Conservation (phyloP, 1,140 invertebrate species). For the Heliconius hewitsoni region DNA sequence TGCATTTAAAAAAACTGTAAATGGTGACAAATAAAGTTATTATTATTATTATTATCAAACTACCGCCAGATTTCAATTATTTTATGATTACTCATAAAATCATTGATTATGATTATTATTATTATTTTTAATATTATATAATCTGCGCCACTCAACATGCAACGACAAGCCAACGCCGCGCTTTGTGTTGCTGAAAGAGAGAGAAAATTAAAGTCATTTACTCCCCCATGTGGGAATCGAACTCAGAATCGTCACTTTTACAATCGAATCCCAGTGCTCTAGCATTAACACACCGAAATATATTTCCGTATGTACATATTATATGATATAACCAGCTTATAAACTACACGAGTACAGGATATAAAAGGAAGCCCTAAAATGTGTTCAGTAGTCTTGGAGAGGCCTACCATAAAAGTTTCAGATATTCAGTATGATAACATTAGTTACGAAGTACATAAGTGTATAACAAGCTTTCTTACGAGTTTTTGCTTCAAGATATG, state of each 20-base stretch:
- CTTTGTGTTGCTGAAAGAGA: no score
- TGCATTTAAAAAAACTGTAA: no score
- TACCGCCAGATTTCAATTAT: no score
- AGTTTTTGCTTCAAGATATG: conserved; percentile 21
- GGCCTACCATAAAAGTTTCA: conserved; percentile 34
- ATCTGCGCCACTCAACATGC: no score
- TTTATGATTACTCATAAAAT: no score
- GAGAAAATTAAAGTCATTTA: no score
- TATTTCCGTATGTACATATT: neutral
- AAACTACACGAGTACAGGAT: neutral
- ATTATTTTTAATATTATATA: no score
- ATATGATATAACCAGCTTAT: neutral
- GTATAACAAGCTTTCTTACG: conserved; percentile 30
- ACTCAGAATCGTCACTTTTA: neutral
- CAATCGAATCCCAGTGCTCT: no score
- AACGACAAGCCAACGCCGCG: no score
- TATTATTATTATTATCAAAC: no score
- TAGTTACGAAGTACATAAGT: conserved; percentile 24
- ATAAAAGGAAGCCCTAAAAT: neutral
- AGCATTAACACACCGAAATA: neutral
- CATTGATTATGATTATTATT: no score
- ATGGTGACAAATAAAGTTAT: no score
- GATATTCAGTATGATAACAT: conserved; percentile 33
- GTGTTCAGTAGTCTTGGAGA: neutral
- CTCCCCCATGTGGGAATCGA: neutral